Percentiles rank a stretch among this genome's conserved stretches.
These are phyloP conservation scores for Metallyticus violacea DNA, from an alignment of 2,888 invertebrate genomes.

Conservation along the genomic window DNA sequence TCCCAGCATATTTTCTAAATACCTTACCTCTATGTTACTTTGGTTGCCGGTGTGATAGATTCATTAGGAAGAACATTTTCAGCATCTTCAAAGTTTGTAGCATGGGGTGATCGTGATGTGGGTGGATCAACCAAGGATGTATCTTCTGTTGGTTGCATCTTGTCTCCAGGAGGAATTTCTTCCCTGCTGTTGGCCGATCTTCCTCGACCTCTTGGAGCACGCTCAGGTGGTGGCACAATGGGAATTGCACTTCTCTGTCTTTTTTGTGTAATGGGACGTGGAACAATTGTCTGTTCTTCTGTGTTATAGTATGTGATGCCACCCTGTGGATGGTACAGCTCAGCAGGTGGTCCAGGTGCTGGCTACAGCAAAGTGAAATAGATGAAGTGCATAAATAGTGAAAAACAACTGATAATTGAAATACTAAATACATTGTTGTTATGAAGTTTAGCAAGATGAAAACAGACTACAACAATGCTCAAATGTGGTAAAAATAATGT, in stretches of 20 bases:
- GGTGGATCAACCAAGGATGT: not conserved
- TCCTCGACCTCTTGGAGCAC: constrained; percentile 21
- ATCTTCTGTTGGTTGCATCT: not conserved
- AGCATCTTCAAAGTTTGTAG: not conserved
- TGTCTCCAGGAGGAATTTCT: not conserved
- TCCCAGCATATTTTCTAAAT: no score
- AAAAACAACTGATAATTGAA: not conserved
- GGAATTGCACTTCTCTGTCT: constrained; percentile 41
- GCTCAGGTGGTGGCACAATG: constrained; percentile 40
- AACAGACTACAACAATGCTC: no score
- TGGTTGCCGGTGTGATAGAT: not conserved
- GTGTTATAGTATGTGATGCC: constrained; percentile 41
- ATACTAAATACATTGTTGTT: no score
- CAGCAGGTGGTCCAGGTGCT: constrained; percentile 28
- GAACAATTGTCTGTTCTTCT: constrained; percentile 36
- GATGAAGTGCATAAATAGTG: not conserved
- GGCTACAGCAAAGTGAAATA: not conserved
- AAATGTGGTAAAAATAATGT: no score
- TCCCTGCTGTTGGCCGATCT: not conserved
- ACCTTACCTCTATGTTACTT: constrained; percentile 8
- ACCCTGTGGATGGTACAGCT: constrained; percentile 38
- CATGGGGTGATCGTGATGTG: not conserved
- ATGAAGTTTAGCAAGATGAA: no score
- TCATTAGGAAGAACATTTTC: not conserved
- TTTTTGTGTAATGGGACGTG: constrained; percentile 37